phyloP scores from a whole-genome alignment of 64 coral and sea anemone species.

The Montipora capricornis region DNA sequence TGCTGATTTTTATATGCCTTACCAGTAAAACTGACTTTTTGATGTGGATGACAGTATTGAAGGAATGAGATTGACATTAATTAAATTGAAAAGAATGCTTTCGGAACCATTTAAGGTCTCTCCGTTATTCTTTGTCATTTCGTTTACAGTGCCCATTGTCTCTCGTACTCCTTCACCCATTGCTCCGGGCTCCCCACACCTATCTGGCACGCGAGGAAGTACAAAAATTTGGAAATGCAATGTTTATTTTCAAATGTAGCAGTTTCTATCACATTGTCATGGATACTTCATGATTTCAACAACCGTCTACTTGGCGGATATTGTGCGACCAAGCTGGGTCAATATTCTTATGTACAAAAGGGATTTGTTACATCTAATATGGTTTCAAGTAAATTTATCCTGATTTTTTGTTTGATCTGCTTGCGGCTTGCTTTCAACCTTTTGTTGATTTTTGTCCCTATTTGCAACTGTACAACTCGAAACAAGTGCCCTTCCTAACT shows the following conservation, averaged over 20 bases:
- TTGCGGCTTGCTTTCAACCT: neutral
- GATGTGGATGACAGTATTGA: too few species aligned
- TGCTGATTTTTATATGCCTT: neutral
- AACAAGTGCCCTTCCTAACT: too few species aligned
- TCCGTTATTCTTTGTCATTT: too few species aligned
- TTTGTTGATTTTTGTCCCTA: neutral
- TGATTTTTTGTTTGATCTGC: neutral
- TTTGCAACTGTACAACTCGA: too few species aligned
- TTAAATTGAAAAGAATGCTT: too few species aligned
- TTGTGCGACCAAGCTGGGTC: neutral
- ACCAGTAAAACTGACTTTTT: too few species aligned
- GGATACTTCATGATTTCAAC: too few species aligned
- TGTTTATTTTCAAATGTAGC: constrained; percentile 5
- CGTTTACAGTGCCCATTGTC: too few species aligned
- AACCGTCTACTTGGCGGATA: neutral
- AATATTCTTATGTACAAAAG: constrained; percentile 3
- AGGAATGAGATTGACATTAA: too few species aligned
- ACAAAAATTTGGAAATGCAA: neutral
- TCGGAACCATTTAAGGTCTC: too few species aligned
- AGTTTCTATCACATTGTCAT: constrained; percentile 40
- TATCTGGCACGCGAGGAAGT: neutral
- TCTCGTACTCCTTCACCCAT: too few species aligned
- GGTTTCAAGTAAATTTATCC: neutral
- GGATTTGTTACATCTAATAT: neutral
- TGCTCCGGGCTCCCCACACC: too few species aligned